Base-by-base conservation (phyloP, 2,797 vertebrate genomes). In the Hybognathus amarus region DNA sequence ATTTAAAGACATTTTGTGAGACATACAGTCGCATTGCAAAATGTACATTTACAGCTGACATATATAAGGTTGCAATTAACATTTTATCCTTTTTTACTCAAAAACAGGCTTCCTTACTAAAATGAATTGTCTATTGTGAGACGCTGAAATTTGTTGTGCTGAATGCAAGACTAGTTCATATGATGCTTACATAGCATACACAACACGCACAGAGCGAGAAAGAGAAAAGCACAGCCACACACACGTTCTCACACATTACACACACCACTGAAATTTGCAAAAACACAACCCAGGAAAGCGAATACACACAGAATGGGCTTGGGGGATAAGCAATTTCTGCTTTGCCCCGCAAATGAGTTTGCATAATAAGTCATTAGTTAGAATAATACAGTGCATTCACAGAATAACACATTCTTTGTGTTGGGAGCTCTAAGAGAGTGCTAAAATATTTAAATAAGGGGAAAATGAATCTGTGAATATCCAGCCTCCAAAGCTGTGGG, bases 391-490 rank as follows among this genome's bases (percentile, higher is more conserved):
- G 66, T 27, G 66, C 38, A 73, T 82, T 86, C 82, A 73, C 47
- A 67, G 73, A 79, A 81, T 73, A 84, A 67, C 82, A 87, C 54
- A 81, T 68, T 80, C 80, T 86, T 83, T 83, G 77, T 85, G 82
- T 80, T 81, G 61, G 50, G 22, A 69, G 67, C 56, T 83, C 80
- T 79, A 77, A 85, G 68, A 85, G 54, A 54, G 73, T 85, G 67
- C 87, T 83, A 86, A 88, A 87, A 85, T 87, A 83, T 85, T 77
- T 83, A 83, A 87, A 88, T 82, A 85, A 78, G 82, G 73, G 83
- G 66, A 83, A 86, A 88, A 88, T 86, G 56, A 83, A 85, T 68
- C 71, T 80, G 73, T 83, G 80, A 83, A 85, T 87, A 88, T 69
- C 71, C 42, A 80, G 81, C 70, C 59, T 83, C 82, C 52, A 81